Base-by-base conservation (phyloP, 1,140 invertebrate species). In the Ostrea edulis region DNA sequence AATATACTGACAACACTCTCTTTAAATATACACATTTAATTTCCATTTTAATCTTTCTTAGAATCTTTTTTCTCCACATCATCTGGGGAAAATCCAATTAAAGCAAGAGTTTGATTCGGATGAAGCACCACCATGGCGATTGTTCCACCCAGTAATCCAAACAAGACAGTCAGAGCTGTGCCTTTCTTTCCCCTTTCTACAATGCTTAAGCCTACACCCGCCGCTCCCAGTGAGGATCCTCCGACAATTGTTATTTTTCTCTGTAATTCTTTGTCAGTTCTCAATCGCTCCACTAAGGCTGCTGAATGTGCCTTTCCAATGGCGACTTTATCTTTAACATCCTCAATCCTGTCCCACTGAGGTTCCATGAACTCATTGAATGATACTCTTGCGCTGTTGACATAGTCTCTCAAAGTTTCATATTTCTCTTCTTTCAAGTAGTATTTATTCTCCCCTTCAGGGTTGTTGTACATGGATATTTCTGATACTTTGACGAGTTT, bases 311-410 rank as follows among this genome's bases (percentile, higher is more conserved):
- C 68, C 17, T 77, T 77, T 35, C 68, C 68, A 0, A 77, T 77
- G 9, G 68, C 68, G 4, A 77, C 29, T 77, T 77, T 77, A 35
- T 77, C 68, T 25, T 77, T 77, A 25, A 77, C 68, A 77, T 77
- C 68, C 68, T 77, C 68, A 77, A 77, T 77, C 35, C 68, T 77
- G 22, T 77, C 68, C 68, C 68, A 77, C 68, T 77, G 68, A 29
- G 68, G 68, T 77, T 77, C 68, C 68, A 77, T 77, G 25, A 77
- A 29, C 0, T 77, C 68, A 8, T 77, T 25, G 14, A 77, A 77
- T 77, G 68, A 25, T 35, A 35, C 25, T 35, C 68, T 77, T 77
- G 68, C 68, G 8, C 22, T 77, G 68, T 77, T 77, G 9, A 77
- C 68, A 77, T 77, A 77, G 68, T 25, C 25, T 35, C 29, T 77